Percentiles rank a stretch among this genome's conserved stretches.
Conservation (phyloP, 2,797 vertebrate genomes). For the Falco rusticolus region DNA sequence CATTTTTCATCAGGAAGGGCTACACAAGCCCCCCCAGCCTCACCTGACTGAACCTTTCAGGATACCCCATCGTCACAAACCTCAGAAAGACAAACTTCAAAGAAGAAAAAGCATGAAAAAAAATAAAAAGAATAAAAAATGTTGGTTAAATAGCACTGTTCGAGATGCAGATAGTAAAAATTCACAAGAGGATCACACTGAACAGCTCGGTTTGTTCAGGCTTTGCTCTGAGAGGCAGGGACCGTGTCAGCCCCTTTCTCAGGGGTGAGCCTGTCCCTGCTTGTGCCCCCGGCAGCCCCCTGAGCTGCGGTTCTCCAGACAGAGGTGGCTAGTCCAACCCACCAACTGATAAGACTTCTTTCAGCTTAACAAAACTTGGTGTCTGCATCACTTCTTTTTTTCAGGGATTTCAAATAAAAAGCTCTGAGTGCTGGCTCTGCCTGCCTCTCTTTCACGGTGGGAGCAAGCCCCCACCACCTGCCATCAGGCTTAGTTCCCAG, state of each 20-base stretch:
- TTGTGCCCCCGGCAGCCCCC: fast-evolving
- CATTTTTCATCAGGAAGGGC: not conserved
- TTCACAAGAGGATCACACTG: not conserved
- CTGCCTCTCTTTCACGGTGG: not conserved
- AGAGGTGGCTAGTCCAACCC: not conserved
- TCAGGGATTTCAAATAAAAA: not conserved
- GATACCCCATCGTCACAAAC: not conserved
- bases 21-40: not conserved
- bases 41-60: fast-evolving
- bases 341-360: not conserved
- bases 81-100: not conserved
- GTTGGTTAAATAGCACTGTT: not conserved
- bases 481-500: not conserved
- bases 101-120: not conserved
- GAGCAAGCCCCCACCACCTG: fast-evolving
- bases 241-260: not conserved
- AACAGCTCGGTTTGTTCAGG: fast-evolving
- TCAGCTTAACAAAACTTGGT: not conserved
- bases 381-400: not conserved
- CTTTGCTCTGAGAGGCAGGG: not conserved
- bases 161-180: not conserved
- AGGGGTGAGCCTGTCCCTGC: not conserved
- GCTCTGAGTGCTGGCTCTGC: not conserved
- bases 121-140: not conserved
- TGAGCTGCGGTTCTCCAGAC: not conserved